These are phyloP conservation scores for Lutjanus erythropterus DNA, from an alignment of 2,113 vertebrate genomes.

Conservation along the genomic window DNA sequence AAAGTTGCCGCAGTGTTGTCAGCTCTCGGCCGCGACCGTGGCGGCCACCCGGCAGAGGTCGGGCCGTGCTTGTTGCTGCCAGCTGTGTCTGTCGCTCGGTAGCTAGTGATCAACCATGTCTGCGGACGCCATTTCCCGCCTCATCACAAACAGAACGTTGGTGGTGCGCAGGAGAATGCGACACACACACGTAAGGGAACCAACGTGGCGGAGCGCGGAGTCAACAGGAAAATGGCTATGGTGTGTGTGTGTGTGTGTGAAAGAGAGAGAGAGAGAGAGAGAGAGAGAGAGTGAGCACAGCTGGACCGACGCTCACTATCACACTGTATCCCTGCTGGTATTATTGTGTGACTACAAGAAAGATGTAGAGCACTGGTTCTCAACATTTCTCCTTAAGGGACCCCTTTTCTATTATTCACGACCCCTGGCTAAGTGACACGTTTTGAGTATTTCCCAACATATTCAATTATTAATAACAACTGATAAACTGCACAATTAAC, in stretches of 20 bases:
- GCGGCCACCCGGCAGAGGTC: slow-evolving; percentile 60
- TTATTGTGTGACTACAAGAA: slow-evolving; percentile 28
- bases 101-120: slow-evolving; percentile 67
- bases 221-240: slow-evolving; percentile 49
- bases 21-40: slow-evolving; percentile 67
- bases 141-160: slow-evolving; percentile 77
- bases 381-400: no score
- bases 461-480: no score
- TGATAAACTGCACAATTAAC: no score
- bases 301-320: slow-evolving; percentile 25
- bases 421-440: no score
- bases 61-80: slow-evolving; percentile 66
- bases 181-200: slow-evolving; percentile 62
- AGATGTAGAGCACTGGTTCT: no score
- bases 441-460: no score
- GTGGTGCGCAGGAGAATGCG: slow-evolving; percentile 73
- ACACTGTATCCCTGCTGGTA: slow-evolving; percentile 37
- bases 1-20: slow-evolving; percentile 54
- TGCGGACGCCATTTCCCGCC: slow-evolving; percentile 84
- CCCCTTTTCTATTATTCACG: no score
- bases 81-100: slow-evolving; percentile 65
- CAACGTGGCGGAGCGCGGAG: slow-evolving; percentile 68
- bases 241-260: slow-evolving; percentile 4
- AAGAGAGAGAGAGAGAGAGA: background rate
- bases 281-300: slow-evolving; percentile 4